Evolutionary conservation across 2,113 vertebrate genomes (phyloP).

Genomic region (Hyaena hyaena): DNA sequence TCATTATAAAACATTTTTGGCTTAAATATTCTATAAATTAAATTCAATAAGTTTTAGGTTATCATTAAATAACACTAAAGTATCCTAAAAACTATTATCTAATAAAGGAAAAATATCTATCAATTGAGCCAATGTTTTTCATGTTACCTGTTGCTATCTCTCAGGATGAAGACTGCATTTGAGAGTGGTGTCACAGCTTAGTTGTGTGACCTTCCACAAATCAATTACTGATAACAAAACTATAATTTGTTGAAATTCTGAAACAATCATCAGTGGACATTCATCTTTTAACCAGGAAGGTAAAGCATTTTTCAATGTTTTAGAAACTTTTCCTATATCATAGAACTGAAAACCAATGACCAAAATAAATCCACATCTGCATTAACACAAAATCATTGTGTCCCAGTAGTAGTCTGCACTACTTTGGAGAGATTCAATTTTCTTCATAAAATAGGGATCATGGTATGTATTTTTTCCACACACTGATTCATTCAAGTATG

Average conservation of each 20-base stretch:
- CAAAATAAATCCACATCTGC: background rate
- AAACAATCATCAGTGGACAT: background rate
- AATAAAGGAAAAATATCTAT: background rate
- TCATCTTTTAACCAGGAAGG: background rate
- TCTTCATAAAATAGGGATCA: background rate
- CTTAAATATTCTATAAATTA: background rate
- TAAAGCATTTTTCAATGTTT: background rate
- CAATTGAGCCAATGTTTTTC: background rate
- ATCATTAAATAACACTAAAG: background rate
- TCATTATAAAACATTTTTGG: background rate
- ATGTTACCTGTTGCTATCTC: background rate
- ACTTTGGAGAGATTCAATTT: background rate
- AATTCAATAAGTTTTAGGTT: background rate
- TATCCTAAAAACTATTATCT: background rate
- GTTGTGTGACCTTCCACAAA: background rate
- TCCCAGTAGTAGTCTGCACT: background rate
- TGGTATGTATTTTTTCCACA: background rate
- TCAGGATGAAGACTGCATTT: background rate
- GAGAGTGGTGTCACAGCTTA: background rate
- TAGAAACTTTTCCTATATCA: background rate
- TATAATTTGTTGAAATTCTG: background rate
- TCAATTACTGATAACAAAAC: background rate
- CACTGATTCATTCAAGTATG: background rate
- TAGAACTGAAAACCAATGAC: background rate
- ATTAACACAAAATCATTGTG: background rate